Evolutionary conservation across 53 echinoderm and acorn worm genomes (phyloP), one percentile per base, ranked within the genome.

Genomic region (Echinarachnius parma): DNA sequence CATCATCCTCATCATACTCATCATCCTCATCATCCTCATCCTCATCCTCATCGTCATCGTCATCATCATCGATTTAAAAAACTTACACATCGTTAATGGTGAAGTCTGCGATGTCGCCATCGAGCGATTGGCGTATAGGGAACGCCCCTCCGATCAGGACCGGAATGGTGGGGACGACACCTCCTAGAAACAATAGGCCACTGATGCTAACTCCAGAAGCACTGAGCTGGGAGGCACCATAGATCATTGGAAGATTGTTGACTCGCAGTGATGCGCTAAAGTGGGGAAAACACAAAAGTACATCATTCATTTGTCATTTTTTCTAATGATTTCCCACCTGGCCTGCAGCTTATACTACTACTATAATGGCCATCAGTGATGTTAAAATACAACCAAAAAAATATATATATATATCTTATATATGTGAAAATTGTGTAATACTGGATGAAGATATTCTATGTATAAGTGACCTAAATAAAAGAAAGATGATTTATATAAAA

Each of bases 141-240:
- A 81, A 98, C 9, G 91, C 85, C 59, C 98, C 98, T 21, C 98
- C 98, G 64, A 92, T 84, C 24, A 98, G 88, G 30, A 36, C 20
- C 13, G 98, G 98, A 3, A 86, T 91, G 74, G 72, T 86, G 10
- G 70, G 42, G 0, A 75, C 75, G 20, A 92, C 86, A 24, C 98
- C 98, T 25, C 98, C 98, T 14, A 98, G 62, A 60, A 84, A 98
- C 0, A 98, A 76, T 50, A 55, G 82, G 55, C 91, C 89, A 32
- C 76, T 80, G 19, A 64, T 47, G 22, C 46, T 61, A 23, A 98
- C 86, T 32, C 90, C 80, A 18, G 71, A 39, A 1, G 82, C 74
- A 23, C 59, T 69, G 1, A 98, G 53, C 66, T 88, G 86, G 19
- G 81, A 79, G 48, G 79, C 86, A 42, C 98, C 86, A 66, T 88